phyloP scores from a whole-genome alignment of 2,888 invertebrate species.

The Panorpa germanica region DNA sequence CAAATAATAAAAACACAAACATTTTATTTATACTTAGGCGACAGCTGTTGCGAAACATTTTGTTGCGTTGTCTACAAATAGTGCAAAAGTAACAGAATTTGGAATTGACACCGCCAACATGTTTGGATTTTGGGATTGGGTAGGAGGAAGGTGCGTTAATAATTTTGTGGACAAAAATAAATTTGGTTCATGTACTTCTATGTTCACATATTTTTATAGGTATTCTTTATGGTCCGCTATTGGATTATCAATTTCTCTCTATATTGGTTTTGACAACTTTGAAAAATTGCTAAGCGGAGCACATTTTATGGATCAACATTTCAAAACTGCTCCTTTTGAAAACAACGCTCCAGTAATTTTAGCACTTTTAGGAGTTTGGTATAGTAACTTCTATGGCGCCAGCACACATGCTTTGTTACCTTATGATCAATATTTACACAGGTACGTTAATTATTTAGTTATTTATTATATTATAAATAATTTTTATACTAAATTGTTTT shows the following conservation, averaged over 20 bases:
- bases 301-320: constrained; percentile 88
- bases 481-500: not conserved
- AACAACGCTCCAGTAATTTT: constrained; percentile 86
- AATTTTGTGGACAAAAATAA: not conserved
- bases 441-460: constrained; percentile 24
- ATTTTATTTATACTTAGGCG: constrained; percentile 28
- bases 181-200: not conserved
- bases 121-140: constrained; percentile 99
- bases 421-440: constrained; percentile 96
- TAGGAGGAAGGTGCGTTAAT: constrained; percentile 69
- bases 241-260: constrained; percentile 85
- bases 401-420: constrained; percentile 94
- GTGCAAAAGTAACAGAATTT: constrained; percentile 84
- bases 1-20: constrained; percentile 7
- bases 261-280: constrained; percentile 91
- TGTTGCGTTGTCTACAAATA: constrained; percentile 94
- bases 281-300: constrained; percentile 81
- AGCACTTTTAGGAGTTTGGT: constrained; percentile 86
- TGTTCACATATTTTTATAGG: constrained; percentile 10
- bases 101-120: constrained; percentile 95
- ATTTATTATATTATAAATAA: not conserved
- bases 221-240: constrained; percentile 98
- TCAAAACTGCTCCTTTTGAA: constrained; percentile 65
- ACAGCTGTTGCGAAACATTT: constrained; percentile 89
- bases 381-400: constrained; percentile 83